These are phyloP conservation scores for Thalassoma bifasciatum DNA, from an alignment of 2,113 vertebrate genomes.

Conservation along the genomic window DNA sequence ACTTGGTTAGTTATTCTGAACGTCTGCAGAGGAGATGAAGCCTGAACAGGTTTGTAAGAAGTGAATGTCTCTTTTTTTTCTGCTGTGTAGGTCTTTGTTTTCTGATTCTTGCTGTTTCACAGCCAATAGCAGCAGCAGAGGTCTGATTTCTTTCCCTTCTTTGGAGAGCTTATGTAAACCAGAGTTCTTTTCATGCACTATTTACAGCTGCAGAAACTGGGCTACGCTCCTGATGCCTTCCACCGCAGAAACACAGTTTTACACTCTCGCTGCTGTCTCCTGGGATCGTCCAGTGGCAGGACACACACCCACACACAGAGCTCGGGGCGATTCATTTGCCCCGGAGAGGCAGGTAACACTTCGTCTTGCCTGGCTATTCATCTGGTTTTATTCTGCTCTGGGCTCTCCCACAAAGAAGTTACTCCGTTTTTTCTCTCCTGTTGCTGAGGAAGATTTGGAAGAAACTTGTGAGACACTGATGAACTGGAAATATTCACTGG, in stretches of 20 bases:
- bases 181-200: conserved; percentile 71
- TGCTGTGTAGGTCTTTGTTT: conserved; percentile 1
- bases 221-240: conserved; percentile 52
- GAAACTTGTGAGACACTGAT: not conserved
- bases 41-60: not conserved
- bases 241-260: conserved; percentile 55
- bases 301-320: conserved; percentile 36
- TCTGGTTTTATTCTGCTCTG: conserved; percentile 8
- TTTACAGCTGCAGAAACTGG: conserved; percentile 76
- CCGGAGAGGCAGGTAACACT: conserved; percentile 24
- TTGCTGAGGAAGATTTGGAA: conserved; percentile 24
- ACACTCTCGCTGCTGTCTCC: conserved; percentile 51
- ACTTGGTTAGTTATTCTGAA: not conserved
- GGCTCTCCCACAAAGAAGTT: conserved; percentile 8
- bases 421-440: conserved; percentile 10
- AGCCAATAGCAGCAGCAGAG: conserved; percentile 34
- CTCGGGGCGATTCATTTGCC: conserved; percentile 29
- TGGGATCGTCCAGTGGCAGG: conserved; percentile 21
- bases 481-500: conserved; percentile 26
- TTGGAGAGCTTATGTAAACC: conserved; percentile 59
- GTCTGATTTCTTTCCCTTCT: conserved; percentile 35
- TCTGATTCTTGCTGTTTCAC: conserved; percentile 25
- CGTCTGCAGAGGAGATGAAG: not conserved
- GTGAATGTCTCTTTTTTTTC: conserved; percentile 1
- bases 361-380: conserved; percentile 21